Evolutionary conservation across 2,113 vertebrate species (phyloP), one percentile per base, ranked within the genome.

Genomic region (Halichoeres trimaculatus): DNA sequence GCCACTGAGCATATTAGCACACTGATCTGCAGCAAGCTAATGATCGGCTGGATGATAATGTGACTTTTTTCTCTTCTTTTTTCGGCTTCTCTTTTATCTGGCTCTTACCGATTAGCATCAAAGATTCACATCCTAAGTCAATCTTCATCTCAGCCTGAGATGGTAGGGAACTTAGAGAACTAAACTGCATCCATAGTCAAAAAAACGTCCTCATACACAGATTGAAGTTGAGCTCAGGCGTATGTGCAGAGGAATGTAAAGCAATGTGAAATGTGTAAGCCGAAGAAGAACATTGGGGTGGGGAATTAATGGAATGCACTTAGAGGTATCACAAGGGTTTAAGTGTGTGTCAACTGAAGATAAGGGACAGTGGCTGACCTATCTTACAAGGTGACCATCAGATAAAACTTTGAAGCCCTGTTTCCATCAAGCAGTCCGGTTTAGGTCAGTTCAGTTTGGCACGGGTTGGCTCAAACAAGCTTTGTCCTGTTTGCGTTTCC

Each of bases 1-100:
- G 85, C 87, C 77, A 60, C 82, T 76, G 85, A 85, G 80, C 84
- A 80, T 73, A 91, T 92, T 90, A 91, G 86, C 86, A 85, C 67
- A 74, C 83, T 83, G 85, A 89, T 90, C 84, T 89, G 88, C 84
- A 62, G 83, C 43, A 74, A 87, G 79, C 65, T 89, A 85, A 86
- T 82, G 91, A 90, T 85, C 70, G 50, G 65, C 69, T 83, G 87
- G 69, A 76, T 85, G 87, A 88, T 90, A 85, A 81, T 75, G 61
- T 65, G 66, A 74, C 58, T 85, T 78, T 75, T 74, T 58, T 41
- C 24, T 4, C 2, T 20, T 12, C 13, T 40, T 40, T 53, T 64
- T 78, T 72, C 59, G 63, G 76, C 52, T 59, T 61, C 62, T 30
- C 65, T 80, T 75, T 88, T 74, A 85, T 88, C 83, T 76, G 6